A percentile compares a stretch with the other conserved stretches of the same genome.
Conservation (phyloP, 2,113 vertebrate species). For the Dascyllus trimaculatus region DNA sequence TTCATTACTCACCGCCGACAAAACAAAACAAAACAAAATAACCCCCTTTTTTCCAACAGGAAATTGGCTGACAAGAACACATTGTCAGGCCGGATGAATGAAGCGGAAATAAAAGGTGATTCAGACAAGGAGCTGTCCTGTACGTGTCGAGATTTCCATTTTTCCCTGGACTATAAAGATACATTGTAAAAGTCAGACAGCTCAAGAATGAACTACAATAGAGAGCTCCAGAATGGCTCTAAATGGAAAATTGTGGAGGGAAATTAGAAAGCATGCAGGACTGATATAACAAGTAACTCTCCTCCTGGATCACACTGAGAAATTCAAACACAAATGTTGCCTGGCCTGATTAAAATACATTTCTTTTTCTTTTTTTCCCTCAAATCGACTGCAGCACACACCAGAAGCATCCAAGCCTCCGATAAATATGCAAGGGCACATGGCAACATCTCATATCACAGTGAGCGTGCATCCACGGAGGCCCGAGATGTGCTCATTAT, state of each 20-base stretch:
- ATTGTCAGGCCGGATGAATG: not conserved
- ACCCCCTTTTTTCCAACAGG: not conserved
- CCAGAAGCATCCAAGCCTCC: not conserved
- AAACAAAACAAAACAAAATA: constrained; percentile 6
- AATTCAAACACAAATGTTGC: not conserved
- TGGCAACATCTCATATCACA: constrained; percentile 36
- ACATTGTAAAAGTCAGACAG: too few relatives aligned
- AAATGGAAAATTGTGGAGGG: too few relatives aligned
- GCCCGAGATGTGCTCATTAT: constrained; percentile 58
- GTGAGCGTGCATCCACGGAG: constrained; percentile 21
- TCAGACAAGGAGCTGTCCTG: not conserved
- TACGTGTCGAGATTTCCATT: too few relatives aligned
- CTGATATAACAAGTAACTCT: not conserved
- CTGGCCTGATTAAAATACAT: not conserved
- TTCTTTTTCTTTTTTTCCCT: not conserved
- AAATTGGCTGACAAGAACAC: not conserved
- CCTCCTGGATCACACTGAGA: not conserved
- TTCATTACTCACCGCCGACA: not conserved
- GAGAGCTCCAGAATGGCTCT: too few relatives aligned
- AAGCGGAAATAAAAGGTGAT: constrained; percentile 6
- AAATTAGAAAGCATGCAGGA: too few relatives aligned
- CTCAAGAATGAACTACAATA: too few relatives aligned
- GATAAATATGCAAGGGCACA: constrained; percentile 17
- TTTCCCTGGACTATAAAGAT: too few relatives aligned
- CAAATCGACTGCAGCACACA: not conserved